Evolutionary conservation across 2,888 invertebrate species (phyloP), one percentile per base, ranked within the genome.

Genomic region (Drosophila maculinotata): DNA sequence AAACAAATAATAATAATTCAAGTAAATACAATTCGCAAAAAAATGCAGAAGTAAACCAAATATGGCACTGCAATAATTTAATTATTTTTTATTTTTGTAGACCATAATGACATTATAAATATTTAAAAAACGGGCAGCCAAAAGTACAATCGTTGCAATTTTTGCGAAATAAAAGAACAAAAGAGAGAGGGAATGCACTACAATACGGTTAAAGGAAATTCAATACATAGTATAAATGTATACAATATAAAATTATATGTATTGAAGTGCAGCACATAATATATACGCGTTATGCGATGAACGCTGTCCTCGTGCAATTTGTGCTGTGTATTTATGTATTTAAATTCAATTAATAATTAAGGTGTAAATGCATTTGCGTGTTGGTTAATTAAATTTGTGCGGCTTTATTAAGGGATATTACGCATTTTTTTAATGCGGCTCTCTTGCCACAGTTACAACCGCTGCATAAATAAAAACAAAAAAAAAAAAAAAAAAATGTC

Each of bases 291-390:
- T 39, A 41, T 35, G 36, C 28, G 30, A 9, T 54, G 2, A 20
- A 20, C 20, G 20, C 20, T 20, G 41, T 9, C 31, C 38, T 42
- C 49, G 28, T 42, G 52, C 53, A 73, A 56, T 67, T 58, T 69
- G 49, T 44, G 36, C 75, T 36, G 62, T 66, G 69, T 75, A 73
- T 80, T 76, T 74, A 76, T 76, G 77, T 70, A 79, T 77, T 80
- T 74, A 70, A 83, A 80, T 74, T 88, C 88, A 85, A 88, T 88
- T 89, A 88, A 89, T 89, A 88, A 88, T 88, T 89, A 88, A 89
- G 87, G 84, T 79, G 76, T 89, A 89, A 90, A 89, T 87, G 80
- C 81, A 89, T 90, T 90, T 88, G 80, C 85, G 76, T 75, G 84
- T 68, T 69, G 79, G 88, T 88, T 89, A 89, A 89, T 90, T 89